Percentiles rank a stretch among this genome's conserved stretches.
Conservation (phyloP, 2,888 invertebrate species). For the Desoria tigrina region DNA sequence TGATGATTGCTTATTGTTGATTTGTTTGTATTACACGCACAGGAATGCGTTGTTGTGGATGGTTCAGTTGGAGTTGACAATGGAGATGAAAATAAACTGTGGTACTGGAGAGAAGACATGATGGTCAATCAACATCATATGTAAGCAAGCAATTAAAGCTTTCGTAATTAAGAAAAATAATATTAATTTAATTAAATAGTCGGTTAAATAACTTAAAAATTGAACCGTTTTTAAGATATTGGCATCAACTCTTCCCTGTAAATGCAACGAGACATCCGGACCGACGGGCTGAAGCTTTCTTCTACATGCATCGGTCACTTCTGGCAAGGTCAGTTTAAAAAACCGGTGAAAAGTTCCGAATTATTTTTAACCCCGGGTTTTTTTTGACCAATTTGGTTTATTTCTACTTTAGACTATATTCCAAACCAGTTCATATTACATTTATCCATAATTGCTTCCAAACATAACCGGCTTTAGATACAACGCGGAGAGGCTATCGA, state of each 20-base stretch:
- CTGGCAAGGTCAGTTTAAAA: too few species aligned
- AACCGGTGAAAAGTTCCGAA: too few species aligned
- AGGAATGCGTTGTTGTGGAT: constrained; percentile 31
- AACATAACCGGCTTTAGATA: too few species aligned
- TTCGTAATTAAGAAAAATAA: neutral
- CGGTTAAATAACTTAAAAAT: neutral
- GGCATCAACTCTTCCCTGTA: constrained; percentile 31
- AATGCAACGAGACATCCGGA: constrained; percentile 31
- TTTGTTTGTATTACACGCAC: too few species aligned
- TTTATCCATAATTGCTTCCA: too few species aligned
- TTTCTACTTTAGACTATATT: too few species aligned
- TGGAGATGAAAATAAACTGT: constrained; percentile 29
- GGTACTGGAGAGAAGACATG: constrained; percentile 31
- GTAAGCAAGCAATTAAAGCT: constrained; percentile 10
- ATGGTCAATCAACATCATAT: constrained; percentile 36
- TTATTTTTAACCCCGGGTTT: too few species aligned
- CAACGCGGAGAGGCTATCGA: too few species aligned
- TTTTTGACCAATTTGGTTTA: too few species aligned
- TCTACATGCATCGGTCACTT: too few species aligned
- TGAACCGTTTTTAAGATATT: constrained; percentile 23
- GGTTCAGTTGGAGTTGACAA: constrained; percentile 32
- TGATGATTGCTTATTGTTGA: neutral
- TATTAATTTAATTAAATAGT: neutral
- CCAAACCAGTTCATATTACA: too few species aligned
- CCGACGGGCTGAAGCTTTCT: constrained; percentile 29